Evolutionary conservation across 2,797 vertebrate species (phyloP), one percentile per base, ranked within the genome.

Genomic region (Acanthurus tractus): DNA sequence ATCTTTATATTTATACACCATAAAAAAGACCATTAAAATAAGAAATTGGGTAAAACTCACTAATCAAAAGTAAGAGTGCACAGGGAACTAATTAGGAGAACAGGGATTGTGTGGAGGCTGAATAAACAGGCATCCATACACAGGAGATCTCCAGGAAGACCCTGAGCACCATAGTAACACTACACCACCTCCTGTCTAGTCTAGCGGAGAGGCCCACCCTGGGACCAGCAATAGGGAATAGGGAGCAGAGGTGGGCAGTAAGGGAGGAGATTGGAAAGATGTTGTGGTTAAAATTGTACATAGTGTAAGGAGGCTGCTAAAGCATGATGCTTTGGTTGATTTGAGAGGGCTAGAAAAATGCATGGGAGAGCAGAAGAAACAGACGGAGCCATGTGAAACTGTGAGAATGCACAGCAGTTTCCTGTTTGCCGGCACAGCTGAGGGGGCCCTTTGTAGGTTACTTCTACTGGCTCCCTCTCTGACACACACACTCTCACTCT

Each of bases 351-450:
- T 65, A 17, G 71, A 82, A 76, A 78, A 74, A 38, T 0, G 57
- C 73, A 56, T 49, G 75, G 8, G 45, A 73, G 81, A 74, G 59
- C 59, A 79, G 59, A 74, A 81, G 71, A 85, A 88, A 78, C 71
- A 54, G 81, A 81, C 53, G 57, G 86, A 86, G 82, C 78, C 52
- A 77, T 81, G 82, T 83, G 88, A 90, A 92, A 81, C 82, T 83
- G 83, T 82, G 80, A 91, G 88, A 89, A 89, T 79, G 78, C 79
- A 64, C 84, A 81, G 73, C 74, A 70, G 82, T 91, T 95, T 95
- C 94, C 93, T 94, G 92, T 92, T 90, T 88, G 87, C 84, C 82
- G 64, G 79, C 80, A 83, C 87, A 88, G 86, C 85, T 90, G 86
- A 91, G 84, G 90, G 85, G 89, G 87, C 89, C 87, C 74, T 88